Conservation (phyloP, 2,113 vertebrate genomes). For the Stegostoma tigrinum region DNA sequence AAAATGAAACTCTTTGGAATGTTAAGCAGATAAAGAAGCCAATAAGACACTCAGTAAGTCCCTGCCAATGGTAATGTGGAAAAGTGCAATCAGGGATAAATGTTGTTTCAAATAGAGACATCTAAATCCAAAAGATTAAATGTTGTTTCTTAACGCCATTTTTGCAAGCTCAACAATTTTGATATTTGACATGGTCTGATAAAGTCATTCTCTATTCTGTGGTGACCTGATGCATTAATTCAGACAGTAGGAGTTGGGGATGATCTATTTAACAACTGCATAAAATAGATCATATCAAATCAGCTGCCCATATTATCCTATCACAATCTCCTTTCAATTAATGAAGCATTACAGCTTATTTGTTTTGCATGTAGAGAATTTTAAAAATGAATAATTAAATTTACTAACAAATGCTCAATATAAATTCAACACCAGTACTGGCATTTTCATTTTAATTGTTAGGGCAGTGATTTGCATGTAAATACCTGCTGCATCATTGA, state of each 20-base stretch:
- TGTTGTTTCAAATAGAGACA: too few relatives aligned
- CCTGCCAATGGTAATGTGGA: background rate
- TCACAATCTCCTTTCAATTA: background rate
- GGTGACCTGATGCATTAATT: background rate
- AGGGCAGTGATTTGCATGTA: background rate
- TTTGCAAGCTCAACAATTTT: background rate
- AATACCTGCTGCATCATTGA: background rate
- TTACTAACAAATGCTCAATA: background rate
- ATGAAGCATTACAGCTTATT: background rate
- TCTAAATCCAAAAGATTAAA: too few relatives aligned
- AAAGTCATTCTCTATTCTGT: background rate
- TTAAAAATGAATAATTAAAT: background rate
- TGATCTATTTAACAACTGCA: background rate
- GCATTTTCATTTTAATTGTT: background rate
- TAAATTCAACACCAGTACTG: too few relatives aligned
- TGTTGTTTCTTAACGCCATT: background rate
- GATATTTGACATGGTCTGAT: background rate
- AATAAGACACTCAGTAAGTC: background rate
- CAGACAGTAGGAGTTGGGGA: background rate
- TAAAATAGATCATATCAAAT: background rate
- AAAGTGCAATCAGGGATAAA: too few relatives aligned
- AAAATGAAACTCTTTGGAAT: background rate
- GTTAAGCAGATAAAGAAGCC: background rate
- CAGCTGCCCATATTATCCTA: background rate
- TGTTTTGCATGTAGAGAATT: background rate